Evolutionary conservation across 2,113 vertebrate genomes (phyloP), one percentile per base, ranked within the genome.

Genomic region (Hoplias malabaricus): DNA sequence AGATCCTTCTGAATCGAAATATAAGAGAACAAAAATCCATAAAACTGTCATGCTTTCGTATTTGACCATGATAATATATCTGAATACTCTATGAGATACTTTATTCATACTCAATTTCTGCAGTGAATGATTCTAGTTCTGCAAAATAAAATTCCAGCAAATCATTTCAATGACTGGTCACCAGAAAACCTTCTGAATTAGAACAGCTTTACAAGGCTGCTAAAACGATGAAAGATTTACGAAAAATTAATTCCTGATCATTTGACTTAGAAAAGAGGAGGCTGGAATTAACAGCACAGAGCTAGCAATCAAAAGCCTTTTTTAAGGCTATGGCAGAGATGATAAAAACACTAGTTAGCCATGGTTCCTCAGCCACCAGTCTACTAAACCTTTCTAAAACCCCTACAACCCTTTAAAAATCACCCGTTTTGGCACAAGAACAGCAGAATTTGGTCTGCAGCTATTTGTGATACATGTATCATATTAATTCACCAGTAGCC

Each of bases 261-360:
- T 23, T 53, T 53, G 48, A 23, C 48, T 23, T 34, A 34, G 81
- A 77, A 80, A 72, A 80, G 56, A 42, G 27, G 38, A 53, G 33
- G 36, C 13, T 67, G 67, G 23, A 33, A 33, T 10, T 13, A 67
- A 27, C 8, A 16, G 2, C 19, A 13, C 57, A 62, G 5, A 54
- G 31, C 46, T n/a, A n/a, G 25, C 29, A 27, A n/a, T 13, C 56
- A 63, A 25, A 29, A 74, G 54, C 69, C 80, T 75, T 53, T 33
- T 80, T 86, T 88, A 88, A 89, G 86, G 88, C 86, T 77, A 80
- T 82, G 79, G 69, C 75, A 80, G 69, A 83, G 80, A 40, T 73
- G 62, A 42, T 43, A 79, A 77, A 79, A 57, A 48, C 21, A 77
- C 66, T 67, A 65, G 66, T 33, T 34, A 70, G 63, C 54, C 43